phyloP scores from a whole-genome alignment of 2,888 invertebrate genomes.

The Tenthredo amoena region DNA sequence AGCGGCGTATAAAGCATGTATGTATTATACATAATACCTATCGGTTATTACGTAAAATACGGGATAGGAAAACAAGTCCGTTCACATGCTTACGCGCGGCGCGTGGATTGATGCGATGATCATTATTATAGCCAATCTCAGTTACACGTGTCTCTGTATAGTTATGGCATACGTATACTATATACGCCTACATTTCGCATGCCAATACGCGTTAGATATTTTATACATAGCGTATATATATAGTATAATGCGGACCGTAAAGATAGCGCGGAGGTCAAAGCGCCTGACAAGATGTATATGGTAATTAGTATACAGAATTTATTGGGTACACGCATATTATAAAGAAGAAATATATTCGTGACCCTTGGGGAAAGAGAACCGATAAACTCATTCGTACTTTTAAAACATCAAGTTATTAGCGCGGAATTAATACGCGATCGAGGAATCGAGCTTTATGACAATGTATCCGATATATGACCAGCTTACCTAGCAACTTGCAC shows the following conservation, averaged over 20 bases:
- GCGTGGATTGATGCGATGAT: neutral
- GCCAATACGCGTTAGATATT: neutral
- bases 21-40: neutral
- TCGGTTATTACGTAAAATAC: neutral
- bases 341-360: neutral
- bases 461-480: no score
- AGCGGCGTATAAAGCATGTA: neutral
- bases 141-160: neutral
- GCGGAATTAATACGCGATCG: no score
- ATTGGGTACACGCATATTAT: neutral
- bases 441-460: no score
- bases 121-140: neutral
- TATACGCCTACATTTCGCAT: neutral
- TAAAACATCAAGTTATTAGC: no score
- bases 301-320: neutral
- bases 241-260: neutral
- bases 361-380: neutral
- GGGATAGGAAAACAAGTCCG: neutral
- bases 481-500: slow-evolving; percentile 81
- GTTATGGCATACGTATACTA: neutral
- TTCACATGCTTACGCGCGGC: neutral
- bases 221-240: neutral
- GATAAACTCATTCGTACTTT: no score
- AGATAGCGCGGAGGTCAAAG: neutral
- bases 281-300: neutral